Conservation (phyloP, 2,797 vertebrate species). For the Sebastes miniatus region DNA sequence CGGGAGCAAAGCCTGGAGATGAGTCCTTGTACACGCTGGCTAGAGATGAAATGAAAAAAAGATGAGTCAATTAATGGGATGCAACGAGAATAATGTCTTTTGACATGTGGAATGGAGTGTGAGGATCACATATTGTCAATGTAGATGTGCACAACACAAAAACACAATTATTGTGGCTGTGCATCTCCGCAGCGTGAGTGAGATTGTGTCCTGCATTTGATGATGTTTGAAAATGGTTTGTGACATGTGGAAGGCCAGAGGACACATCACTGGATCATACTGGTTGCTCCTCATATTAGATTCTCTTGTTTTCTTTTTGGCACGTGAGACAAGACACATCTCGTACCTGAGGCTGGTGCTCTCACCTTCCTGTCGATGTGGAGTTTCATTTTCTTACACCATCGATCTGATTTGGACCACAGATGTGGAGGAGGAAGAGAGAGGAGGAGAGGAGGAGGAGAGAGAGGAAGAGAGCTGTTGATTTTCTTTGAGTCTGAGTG, state of each 20-base stretch:
- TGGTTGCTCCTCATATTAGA: conserved; percentile 63
- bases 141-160: conserved; percentile 44
- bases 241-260: conserved; percentile 55
- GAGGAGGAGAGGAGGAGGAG: not conserved
- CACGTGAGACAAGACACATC: conserved; percentile 40
- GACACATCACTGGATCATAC: conserved; percentile 60
- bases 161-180: conserved; percentile 32
- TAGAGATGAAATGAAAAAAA: conserved; percentile 53
- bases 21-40: conserved; percentile 16
- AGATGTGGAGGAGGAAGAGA: conserved; percentile 24
- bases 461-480: conserved; percentile 31
- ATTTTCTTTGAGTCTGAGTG: conserved; percentile 58
- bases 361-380: conserved; percentile 40
- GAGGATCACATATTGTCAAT: conserved; percentile 53
- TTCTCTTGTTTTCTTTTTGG: conserved; percentile 50
- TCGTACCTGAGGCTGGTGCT: conserved; percentile 43
- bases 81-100: conserved; percentile 54
- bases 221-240: conserved; percentile 59
- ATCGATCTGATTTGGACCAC: conserved; percentile 55
- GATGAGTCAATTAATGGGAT: conserved; percentile 67
- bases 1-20: conserved; percentile 24
- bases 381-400: conserved; percentile 62
- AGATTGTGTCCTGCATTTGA: conserved; percentile 4
- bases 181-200: conserved; percentile 1
- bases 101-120: conserved; percentile 66